These are phyloP conservation scores for Amblyornis subalaris DNA, from an alignment of 2,113 vertebrate species.

Conservation along the genomic window DNA sequence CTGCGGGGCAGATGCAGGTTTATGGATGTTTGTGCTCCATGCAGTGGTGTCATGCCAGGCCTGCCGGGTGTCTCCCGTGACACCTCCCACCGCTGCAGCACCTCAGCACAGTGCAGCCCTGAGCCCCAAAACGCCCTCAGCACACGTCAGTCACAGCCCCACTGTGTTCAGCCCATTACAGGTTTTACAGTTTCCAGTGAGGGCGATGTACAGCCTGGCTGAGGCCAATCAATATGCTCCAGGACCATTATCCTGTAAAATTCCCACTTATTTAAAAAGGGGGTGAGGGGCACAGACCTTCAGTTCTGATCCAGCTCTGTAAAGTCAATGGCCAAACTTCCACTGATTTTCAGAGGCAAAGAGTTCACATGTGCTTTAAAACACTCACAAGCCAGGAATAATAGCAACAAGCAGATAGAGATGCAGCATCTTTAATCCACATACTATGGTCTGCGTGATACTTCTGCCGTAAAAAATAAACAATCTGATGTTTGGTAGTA, in stretches of 20 bases:
- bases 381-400: conserved; percentile 22
- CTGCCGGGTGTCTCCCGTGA: neutral
- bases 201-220: conserved; percentile 2
- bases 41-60: accelerated
- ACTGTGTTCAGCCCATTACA: conserved; percentile 10
- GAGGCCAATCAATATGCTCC: conserved; percentile 48
- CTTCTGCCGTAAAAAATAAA: neutral
- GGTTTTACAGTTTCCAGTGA: conserved; percentile 28
- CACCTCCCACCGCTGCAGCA: neutral
- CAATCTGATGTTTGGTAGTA: neutral
- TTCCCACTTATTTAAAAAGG: conserved; percentile 51
- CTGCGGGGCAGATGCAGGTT: neutral
- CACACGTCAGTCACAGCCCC: neutral
- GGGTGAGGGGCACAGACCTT: conserved; percentile 1
- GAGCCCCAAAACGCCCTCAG: neutral
- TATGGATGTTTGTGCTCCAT: neutral
- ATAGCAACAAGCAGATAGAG: neutral
- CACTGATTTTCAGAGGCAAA: conserved; percentile 41
- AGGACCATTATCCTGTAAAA: conserved; percentile 59
- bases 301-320: conserved; percentile 24
- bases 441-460: accelerated
- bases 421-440: neutral
- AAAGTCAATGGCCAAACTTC: conserved; percentile 30
- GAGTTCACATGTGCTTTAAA: conserved; percentile 9
- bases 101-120: neutral